phyloP scores from a whole-genome alignment of 2,113 vertebrate species.

The Halcyon senegalensis region DNA sequence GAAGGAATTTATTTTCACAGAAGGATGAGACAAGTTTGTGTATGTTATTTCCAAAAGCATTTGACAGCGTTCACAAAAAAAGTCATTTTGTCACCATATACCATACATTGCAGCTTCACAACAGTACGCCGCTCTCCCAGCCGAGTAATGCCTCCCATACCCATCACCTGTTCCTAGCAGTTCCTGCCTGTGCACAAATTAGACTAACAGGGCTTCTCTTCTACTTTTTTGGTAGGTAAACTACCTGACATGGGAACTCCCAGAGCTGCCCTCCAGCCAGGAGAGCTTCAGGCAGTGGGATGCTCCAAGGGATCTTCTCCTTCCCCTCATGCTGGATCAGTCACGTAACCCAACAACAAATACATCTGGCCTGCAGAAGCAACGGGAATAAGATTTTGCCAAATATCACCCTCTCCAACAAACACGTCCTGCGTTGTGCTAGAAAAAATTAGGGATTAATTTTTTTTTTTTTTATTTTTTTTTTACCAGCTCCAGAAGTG shows the following conservation, averaged over 20 bases:
- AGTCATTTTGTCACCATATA: background rate
- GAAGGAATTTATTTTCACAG: background rate
- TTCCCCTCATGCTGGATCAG: background rate
- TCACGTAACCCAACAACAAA: conserved; percentile 48
- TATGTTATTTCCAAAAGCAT: background rate
- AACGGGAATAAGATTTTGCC: background rate
- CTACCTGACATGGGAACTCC: background rate
- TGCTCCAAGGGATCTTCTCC: background rate
- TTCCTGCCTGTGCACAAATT: background rate
- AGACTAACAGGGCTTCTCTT: background rate
- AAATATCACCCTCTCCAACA: background rate
- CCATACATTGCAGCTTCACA: background rate
- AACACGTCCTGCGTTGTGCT: background rate
- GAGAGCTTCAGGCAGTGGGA: background rate
- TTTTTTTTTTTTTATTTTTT: background rate
- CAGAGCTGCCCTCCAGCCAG: background rate
- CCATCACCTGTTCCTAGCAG: background rate
- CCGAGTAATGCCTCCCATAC: background rate
- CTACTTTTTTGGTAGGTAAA: background rate
- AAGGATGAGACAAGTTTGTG: background rate
- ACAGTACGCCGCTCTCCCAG: background rate
- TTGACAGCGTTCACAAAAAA: background rate
- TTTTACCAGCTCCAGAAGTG: background rate
- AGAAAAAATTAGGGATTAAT: background rate
- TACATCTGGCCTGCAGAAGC: background rate